Base-by-base conservation (phyloP, 2,888 invertebrate genomes). In the Rhaphigaster nebulosa region DNA sequence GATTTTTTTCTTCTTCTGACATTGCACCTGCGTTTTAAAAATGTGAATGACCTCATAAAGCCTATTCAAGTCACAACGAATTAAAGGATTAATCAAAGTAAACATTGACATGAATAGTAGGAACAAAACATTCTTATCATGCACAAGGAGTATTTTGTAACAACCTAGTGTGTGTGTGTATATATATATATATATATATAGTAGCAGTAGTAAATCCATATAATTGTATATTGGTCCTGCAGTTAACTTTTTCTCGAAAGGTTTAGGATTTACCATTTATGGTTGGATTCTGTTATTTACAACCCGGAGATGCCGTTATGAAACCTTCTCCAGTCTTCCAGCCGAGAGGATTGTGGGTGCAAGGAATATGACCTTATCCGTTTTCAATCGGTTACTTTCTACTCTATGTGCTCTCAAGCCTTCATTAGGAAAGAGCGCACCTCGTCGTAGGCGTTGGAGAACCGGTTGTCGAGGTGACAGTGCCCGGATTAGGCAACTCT, bases 361-460 rank as follows among this genome's bases (percentile, higher is more conserved):
- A 34, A 8, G 38, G 70, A 38, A 76, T 38, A 76, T 76, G 38
- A 76, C 70, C 70, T 76, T 76, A 76, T 76, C 70, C 20, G 34
- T 76, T 76, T 70, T 38, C 34, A 34, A 76, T 76, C 6, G 70
- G 20, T 34, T 20, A 76, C 70, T 76, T 76, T 76, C 70, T 76
- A 34, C 70, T 76, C 70, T n/a, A 45, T 45, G 23, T 38, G 84
- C 84, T 29, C 38, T 23, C 20, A 41, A 23, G 26, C 80, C 5
- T 3, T 84, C 45, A 84, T 84, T 41, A 84, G 34, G 84, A 84
- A 84, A 84, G 84, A 84, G 23, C 84, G 0, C 84, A n/a, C n/a
- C n/a, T 50, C n/a, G 84, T 84, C 84, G 84, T 84, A 18, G 84
- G 84, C 84, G 84, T 84, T 8, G 41, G 23, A 84, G 45, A 84